Percentiles rank a stretch among this genome's conserved stretches.
These are phyloP conservation scores for Ophthalmotilapia sp. DNA, from an alignment of 2,113 vertebrate genomes.

Conservation along the genomic window DNA sequence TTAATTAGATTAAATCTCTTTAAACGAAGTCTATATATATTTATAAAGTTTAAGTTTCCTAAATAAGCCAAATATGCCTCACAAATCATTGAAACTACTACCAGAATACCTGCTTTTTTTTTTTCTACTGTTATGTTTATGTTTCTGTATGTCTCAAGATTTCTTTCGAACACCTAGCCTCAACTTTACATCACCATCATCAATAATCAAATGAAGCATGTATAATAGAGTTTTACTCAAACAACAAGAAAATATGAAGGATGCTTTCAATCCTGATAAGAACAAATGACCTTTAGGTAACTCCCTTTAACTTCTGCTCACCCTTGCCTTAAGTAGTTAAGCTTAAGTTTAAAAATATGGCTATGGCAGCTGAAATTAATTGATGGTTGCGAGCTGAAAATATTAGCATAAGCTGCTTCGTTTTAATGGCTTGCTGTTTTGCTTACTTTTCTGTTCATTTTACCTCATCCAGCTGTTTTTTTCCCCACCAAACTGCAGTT, in stretches of 20 bases:
- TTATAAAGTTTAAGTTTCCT: fast-evolving
- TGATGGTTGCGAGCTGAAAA: not conserved
- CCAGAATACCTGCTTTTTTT: not conserved
- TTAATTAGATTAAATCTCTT: not conserved
- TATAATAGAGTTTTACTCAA: not conserved
- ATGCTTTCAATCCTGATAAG: not conserved
- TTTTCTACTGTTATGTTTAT: not conserved
- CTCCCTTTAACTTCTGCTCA: not conserved
- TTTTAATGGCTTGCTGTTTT: not conserved
- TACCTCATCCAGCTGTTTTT: not conserved
- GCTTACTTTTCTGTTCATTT: not conserved
- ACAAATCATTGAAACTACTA: not conserved
- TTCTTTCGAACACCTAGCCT: not conserved
- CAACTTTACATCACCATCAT: not conserved
- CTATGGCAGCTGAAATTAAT: not conserved
- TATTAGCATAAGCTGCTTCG: not conserved
- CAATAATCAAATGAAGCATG: not conserved
- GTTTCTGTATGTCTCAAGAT: not conserved
- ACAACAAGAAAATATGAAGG: not conserved
- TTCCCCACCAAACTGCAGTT: fast-evolving
- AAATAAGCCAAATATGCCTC: not conserved
- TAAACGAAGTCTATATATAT: not conserved
- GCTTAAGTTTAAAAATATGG: not conserved
- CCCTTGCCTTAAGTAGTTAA: not conserved
- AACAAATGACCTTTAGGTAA: not conserved